phyloP scores from a whole-genome alignment of 1,140 invertebrate genomes.

The Tetramorium parvispinum region DNA sequence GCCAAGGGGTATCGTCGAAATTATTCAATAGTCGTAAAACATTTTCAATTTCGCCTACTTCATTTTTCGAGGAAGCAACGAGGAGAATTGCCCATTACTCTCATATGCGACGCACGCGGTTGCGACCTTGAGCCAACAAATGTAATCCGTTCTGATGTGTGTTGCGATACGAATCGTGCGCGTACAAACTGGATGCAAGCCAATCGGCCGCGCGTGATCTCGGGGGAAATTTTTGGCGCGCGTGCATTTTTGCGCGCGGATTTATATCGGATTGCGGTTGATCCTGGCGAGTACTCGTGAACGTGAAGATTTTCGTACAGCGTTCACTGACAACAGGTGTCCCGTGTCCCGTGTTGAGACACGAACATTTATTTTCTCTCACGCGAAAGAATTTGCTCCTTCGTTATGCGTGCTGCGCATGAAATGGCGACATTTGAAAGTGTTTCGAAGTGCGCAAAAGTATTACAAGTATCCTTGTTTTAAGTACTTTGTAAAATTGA shows the following conservation, averaged over 20 bases:
- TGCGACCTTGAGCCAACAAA: conserved; percentile 64
- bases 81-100: conserved; percentile 23
- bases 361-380: background rate
- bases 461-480: background rate
- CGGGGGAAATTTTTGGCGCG: conserved; percentile 58
- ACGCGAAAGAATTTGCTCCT: background rate
- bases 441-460: background rate
- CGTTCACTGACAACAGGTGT: conserved; percentile 54
- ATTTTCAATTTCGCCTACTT: background rate
- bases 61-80: background rate
- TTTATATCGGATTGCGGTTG: conserved; percentile 14
- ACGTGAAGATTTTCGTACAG: background rate
- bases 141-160: background rate
- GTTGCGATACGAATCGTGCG: conserved; percentile 29
- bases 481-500: background rate
- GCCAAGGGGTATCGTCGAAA: background rate
- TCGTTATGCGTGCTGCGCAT: background rate
- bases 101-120: conserved; percentile 13
- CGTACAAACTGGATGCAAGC: conserved; percentile 60
- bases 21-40: background rate
- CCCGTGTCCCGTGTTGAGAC: background rate
- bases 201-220: conserved; percentile 61
- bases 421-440: background rate
- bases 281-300: conserved; percentile 13
- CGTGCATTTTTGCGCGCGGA: conserved; percentile 30